These are phyloP conservation scores for Meriones unguiculatus DNA, from an alignment of 2,113 vertebrate species.

Conservation along the genomic window DNA sequence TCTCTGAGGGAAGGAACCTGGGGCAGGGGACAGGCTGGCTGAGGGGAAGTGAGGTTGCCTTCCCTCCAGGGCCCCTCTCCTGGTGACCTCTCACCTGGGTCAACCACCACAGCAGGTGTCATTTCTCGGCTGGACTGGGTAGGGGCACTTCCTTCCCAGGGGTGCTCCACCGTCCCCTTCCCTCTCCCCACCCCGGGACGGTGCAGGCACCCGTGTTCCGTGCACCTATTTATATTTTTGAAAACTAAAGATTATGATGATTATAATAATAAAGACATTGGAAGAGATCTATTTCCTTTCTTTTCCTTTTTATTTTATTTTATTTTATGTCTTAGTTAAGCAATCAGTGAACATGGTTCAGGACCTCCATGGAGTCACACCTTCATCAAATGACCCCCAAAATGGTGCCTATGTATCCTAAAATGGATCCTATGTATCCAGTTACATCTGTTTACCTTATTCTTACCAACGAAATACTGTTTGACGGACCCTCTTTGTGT, in stretches of 20 bases:
- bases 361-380: not conserved
- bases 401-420: no score
- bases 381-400: not conserved
- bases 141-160: slow-evolving; percentile 47
- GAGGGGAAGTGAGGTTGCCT: not conserved
- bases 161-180: slow-evolving; percentile 9
- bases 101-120: slow-evolving; percentile 59
- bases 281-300: slow-evolving; percentile 71
- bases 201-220: slow-evolving; percentile 92
- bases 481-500: not conserved
- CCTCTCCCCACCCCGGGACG: slow-evolving; percentile 82
- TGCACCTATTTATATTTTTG: slow-evolving; percentile 89
- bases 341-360: not conserved
- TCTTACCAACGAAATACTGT: not conserved
- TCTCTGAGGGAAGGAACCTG: slow-evolving; percentile 37
- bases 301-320: slow-evolving; percentile 49
- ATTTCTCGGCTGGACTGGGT: slow-evolving; percentile 69
- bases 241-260: slow-evolving; percentile 86
- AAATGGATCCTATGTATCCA: slow-evolving; percentile 67
- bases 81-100: slow-evolving; percentile 3
- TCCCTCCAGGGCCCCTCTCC: slow-evolving; percentile 54
- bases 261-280: slow-evolving; percentile 86
- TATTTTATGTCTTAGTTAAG: slow-evolving; percentile 59
- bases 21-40: not conserved
- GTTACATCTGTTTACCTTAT: slow-evolving; percentile 80